Evolutionary conservation across 2,797 vertebrate species (phyloP).

Genomic region (Epinephelus coioides): DNA sequence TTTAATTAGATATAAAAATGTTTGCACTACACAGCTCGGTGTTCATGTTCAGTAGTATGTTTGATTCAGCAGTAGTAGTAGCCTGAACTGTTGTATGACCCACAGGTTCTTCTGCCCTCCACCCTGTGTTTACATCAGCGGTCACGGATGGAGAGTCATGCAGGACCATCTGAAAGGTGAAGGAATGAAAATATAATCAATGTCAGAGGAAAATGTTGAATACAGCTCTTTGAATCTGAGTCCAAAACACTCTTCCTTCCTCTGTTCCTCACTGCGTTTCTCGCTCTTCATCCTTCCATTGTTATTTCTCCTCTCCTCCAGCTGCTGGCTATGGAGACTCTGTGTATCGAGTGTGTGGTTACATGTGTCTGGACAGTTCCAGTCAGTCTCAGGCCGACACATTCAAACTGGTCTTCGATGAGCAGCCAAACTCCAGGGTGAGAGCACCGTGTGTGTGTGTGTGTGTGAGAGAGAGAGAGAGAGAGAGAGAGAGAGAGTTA

Average conservation of each 20-base stretch:
- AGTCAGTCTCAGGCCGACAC: conserved; percentile 88
- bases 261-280: neutral
- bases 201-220: neutral
- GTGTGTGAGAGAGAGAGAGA: neutral
- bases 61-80: too few species aligned
- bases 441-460: conserved; percentile 45
- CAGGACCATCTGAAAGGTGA: conserved; percentile 90
- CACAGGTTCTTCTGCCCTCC: conserved; percentile 96
- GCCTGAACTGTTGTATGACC: neutral
- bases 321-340: conserved; percentile 83
- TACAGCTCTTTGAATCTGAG: neutral
- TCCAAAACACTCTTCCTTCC: too few species aligned
- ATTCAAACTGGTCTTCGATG: conserved; percentile 92
- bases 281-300: neutral
- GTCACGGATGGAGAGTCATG: conserved; percentile 91
- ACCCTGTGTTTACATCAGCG: conserved; percentile 93
- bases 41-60: too few species aligned
- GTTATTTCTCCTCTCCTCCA: conserved; percentile 37
- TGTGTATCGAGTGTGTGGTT: conserved; percentile 86
- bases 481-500: too few species aligned
- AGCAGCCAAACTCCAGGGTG: conserved; percentile 90
- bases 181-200: fast-evolving
- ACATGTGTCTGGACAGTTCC: conserved; percentile 94
- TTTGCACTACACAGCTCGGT: too few species aligned
- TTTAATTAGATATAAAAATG: too few species aligned